Base-by-base conservation (phyloP, 2,113 vertebrate genomes). In the Gobio gobio region DNA sequence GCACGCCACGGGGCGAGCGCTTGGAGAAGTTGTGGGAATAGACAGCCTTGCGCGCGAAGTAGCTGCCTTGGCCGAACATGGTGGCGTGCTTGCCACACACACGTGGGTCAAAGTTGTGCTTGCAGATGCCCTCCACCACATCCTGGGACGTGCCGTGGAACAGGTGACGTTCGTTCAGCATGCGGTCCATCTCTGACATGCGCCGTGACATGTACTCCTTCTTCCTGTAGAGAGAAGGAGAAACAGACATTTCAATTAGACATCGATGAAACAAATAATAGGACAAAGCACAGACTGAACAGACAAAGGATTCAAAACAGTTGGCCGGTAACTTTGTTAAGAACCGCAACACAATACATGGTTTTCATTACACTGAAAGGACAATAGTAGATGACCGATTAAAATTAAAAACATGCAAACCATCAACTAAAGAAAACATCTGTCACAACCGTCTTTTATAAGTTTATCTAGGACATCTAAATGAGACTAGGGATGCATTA, bases 11-110 rank as follows among this genome's bases (percentile, higher is more conserved):
- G 83, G 95, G 93, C 1, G 98, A 99, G 79, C 97, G 95, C 70
- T 98, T 98, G 90, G 98, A 98, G 91, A 99, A 99, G 91, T 98
- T 99, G 90, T 99, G 98, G 8, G 98, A 99, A 89, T 99, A 99
- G 86, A 97, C 96, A 0, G 97, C 97, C 89, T 98, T 98, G 86
- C 97, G 96, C 85, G 98, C 98, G 14, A 99, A 99, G 91, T 99
- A 99, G 92, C 98, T 99, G 89, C 98, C 98, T 94, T 99, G 98
- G 83, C 98, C 98, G 3, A 99, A 99, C 97, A 99, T 98, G 88
- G 98, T 99, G 91, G 98, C 98, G 8, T 99, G 98, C 33, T 99
- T 99, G 83, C 98, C 98, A 22, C 97, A 99, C 40, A 99, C 97
- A 0, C 98, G 95, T 0, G 98, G 98, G 93, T 99, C 98, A 6